Evolutionary conservation across 2,888 invertebrate species (phyloP), one percentile per base, ranked within the genome.

Genomic region (Diarsia brunnea): DNA sequence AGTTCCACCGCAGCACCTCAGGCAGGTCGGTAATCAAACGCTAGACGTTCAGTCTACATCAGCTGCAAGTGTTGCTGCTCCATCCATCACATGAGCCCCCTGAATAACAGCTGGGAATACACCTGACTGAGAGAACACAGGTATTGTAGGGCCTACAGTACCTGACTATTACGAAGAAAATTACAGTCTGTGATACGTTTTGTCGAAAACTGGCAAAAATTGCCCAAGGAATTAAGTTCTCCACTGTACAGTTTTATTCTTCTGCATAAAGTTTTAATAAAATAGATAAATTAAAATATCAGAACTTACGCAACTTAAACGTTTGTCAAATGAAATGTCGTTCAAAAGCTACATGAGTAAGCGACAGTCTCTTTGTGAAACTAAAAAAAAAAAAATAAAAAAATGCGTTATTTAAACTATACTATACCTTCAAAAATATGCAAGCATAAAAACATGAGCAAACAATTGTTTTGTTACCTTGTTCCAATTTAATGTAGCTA

Each of bases 21-120:
- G 84, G 38, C 47, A 49, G 38, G 78, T 70, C 64, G 69, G 82
- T 81, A 82, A 84, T 86, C 86, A 84, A 82, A 79, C 72, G 75
- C 47, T 51, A 83, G 84, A 86, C 82, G 83, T 87, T 91, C 78
- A 80, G 82, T 91, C 91, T 91, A 86, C 89, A 91, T 91, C 92
- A 89, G 71, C 77, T 76, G 87, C 91, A 90, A 91, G 87, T 89
- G 91, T 85, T 89, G 85, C 81, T 81, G 72, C 78, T 75, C 68
- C 84, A 90, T 90, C 84, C 76, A 90, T 90, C 78, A 85, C 82
- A 43, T 7, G 67, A 79, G 64, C 64, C 45, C 45, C 58, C n/a
- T 64, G 61, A 11, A 63, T 69, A 73, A 74, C 84, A 82, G 84
- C 60, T 45, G 38, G 61, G 76, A 68, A 38, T 81, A 76, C 68